These are phyloP conservation scores for Emydura subglobosa DNA, from an alignment of 2,113 vertebrate species.

Conservation along the genomic window DNA sequence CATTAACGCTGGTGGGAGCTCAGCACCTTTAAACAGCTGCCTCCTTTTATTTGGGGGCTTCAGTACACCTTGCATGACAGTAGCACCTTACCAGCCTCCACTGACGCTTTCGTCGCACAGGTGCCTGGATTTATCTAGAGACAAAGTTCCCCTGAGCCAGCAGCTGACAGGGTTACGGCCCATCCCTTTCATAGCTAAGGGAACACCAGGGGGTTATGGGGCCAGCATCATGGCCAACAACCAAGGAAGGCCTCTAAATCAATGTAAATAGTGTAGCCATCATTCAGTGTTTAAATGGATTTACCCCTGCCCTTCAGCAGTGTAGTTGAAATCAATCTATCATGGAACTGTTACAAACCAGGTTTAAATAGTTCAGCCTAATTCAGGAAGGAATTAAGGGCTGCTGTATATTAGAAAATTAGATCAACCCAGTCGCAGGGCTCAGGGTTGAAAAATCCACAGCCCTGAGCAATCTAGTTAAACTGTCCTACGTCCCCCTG, in stretches of 20 bases:
- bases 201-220: background rate
- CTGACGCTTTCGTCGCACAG: background rate
- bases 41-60: background rate
- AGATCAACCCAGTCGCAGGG: background rate
- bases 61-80: background rate
- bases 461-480: background rate
- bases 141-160: background rate
- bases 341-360: background rate
- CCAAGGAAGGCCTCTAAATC: background rate
- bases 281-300: background rate
- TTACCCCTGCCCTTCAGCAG: background rate
- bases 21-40: background rate
- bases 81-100: too few species aligned
- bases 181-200: background rate
- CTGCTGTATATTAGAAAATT: background rate
- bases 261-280: background rate
- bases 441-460: background rate
- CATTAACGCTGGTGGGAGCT: background rate
- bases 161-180: accelerated
- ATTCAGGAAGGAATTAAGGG: background rate
- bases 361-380: background rate
- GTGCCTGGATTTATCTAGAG: background rate
- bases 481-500: background rate
- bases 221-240: background rate
- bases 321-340: background rate